Evolutionary conservation across 2,113 vertebrate species (phyloP).

Genomic region (Bufo gargarizans): DNA sequence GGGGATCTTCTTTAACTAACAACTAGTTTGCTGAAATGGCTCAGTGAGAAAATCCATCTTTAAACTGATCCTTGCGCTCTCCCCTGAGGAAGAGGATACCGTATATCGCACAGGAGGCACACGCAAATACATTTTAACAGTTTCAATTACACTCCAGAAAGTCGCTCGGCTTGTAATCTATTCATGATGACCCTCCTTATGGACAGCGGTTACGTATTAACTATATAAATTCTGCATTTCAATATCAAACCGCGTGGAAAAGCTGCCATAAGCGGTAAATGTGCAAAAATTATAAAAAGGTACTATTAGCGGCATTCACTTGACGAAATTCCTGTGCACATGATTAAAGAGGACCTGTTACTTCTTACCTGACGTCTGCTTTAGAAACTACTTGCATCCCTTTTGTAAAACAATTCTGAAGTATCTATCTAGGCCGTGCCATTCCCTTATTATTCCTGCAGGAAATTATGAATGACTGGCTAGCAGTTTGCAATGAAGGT

Average conservation of each 20-base stretch:
- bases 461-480: too few relatives aligned
- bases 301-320: too few relatives aligned
- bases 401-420: too few relatives aligned
- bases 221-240: neutral
- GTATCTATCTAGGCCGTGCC: too few relatives aligned
- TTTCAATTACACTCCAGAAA: neutral
- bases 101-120: rapidly evolving
- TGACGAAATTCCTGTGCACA: too few relatives aligned
- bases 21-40: constrained; percentile 46
- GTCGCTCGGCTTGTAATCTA: rapidly evolving
- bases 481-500: too few relatives aligned
- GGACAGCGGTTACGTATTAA: neutral
- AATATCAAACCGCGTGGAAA: neutral
- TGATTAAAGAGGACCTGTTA: too few relatives aligned
- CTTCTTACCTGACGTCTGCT: too few relatives aligned
- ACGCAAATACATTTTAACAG: neutral
- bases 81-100: constrained; percentile 30
- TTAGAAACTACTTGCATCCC: too few relatives aligned
- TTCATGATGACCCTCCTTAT: neutral
- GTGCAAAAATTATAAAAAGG: too few relatives aligned
- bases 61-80: neutral
- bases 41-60: constrained; percentile 55
- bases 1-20: constrained; percentile 63
- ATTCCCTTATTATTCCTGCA: too few relatives aligned
- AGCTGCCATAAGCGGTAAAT: neutral